These are phyloP conservation scores for Sphenopsis melanotis DNA, from an alignment of 2,797 vertebrate genomes.

Conservation along the genomic window DNA sequence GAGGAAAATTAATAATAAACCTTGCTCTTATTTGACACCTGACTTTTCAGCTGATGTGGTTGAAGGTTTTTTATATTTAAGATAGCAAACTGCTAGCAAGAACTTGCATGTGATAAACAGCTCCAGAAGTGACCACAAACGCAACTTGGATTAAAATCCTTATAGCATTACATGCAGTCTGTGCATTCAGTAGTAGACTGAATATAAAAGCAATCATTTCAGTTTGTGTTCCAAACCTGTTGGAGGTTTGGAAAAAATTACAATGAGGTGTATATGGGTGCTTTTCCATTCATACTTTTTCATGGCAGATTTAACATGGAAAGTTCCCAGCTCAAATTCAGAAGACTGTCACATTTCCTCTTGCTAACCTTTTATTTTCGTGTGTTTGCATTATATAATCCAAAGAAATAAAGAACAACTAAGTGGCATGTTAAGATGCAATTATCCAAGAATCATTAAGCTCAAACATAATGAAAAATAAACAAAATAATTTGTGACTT, in stretches of 20 bases:
- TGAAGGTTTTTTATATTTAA: neutral
- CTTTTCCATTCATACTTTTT: neutral
- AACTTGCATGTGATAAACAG: neutral
- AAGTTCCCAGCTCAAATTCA: neutral
- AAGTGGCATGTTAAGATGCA: neutral
- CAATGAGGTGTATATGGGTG: neutral
- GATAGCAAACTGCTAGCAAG: neutral
- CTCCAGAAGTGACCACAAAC: neutral
- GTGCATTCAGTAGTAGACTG: neutral
- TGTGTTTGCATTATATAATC: neutral
- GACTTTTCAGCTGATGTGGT: neutral
- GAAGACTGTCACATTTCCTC: rapidly evolving
- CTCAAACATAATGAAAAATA: neutral
- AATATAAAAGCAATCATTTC: neutral
- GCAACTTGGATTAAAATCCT: neutral
- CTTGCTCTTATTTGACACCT: neutral
- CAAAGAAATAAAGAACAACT: neutral
- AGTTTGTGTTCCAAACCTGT: neutral
- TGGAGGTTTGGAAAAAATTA: rapidly evolving
- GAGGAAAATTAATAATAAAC: neutral
- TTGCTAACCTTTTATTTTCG: neutral
- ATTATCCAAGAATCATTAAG: neutral
- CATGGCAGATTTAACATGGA: neutral
- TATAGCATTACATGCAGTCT: neutral
- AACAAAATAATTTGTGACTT: neutral